Evolutionary conservation across 2,113 vertebrate species (phyloP), one percentile per base, ranked within the genome.

Genomic region (Perognathus longimembris): DNA sequence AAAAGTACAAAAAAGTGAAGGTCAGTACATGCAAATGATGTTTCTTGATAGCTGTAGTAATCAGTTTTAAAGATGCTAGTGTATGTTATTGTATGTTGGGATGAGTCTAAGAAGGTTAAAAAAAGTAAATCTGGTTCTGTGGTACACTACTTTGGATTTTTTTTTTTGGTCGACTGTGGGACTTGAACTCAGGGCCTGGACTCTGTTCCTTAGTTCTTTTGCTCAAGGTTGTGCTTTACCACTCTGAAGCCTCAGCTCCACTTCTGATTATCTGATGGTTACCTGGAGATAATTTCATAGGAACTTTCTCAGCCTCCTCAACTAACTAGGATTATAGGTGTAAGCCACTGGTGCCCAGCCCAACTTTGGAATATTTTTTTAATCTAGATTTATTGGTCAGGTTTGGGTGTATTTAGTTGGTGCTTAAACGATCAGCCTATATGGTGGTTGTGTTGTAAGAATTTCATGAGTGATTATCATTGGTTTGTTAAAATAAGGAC

Each of bases 401-500:
- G 20, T 75, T 21, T 89, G 32, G 57, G 79, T 91, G 40, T 81
- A n/a, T 28, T 66, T 77, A 91, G 79, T 50, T 95, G 50, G 50
- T 92, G 70, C 50, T 45, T 69, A 61, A 61, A 76, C 83, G 42
- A 54, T 5, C 18, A 95, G 50, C 22, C 32, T 69, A 0, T 54
- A n/a, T n/a, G n/a, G n/a, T n/a, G n/a, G n/a, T 91, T 94, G 59
- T 57, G n/a, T 85, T 88, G 86, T 28, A 89, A 87, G 63, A 91
- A 89, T 94, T 94, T 79, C 34, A 42, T 32, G 88, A 86, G 38
- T 69, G 20, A 64, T n/a, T 9, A 28, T 89, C 32, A n/a, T 34
- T 90, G 63, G 7, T 91, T 86, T 92, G 79, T 75, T 78, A 94
- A 94, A 85, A 64, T 84, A 71, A 94, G 45, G 71, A 93, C 85